phyloP scores from a whole-genome alignment of 2,113 vertebrate genomes.

The Rhabdomys dilectus region DNA sequence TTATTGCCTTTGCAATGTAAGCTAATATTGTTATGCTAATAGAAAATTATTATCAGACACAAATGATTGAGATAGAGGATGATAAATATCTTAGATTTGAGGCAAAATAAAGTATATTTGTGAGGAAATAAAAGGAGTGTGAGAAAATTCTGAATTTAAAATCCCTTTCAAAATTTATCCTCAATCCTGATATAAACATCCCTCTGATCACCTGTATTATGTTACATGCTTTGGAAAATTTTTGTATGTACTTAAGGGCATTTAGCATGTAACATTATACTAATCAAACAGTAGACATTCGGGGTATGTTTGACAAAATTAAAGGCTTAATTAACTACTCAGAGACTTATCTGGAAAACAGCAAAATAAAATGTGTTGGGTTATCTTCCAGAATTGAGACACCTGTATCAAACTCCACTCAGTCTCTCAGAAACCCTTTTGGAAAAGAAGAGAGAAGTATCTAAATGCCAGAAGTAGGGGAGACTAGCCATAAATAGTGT shows the following conservation, averaged over 20 bases:
- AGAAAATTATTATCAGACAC: fast-evolving
- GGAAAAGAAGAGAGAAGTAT: neutral
- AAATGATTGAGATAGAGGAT: neutral
- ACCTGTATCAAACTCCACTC: neutral
- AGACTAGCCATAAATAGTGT: neutral
- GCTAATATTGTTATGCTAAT: neutral
- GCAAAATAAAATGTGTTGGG: neutral
- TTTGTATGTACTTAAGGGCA: neutral
- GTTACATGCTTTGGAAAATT: neutral
- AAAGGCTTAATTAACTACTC: neutral
- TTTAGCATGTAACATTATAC: neutral
- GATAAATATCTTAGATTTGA: neutral
- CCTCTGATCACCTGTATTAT: neutral
- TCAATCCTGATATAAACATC: neutral
- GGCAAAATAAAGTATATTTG: neutral
- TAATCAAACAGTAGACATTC: neutral
- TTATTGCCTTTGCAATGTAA: neutral
- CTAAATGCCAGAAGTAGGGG: neutral
- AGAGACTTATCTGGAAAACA: neutral
- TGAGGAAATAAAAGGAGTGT: neutral
- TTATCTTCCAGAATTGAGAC: neutral
- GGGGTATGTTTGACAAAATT: neutral
- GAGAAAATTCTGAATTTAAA: neutral
- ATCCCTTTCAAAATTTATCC: neutral
- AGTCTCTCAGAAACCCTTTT: too few relatives aligned